Conservation (phyloP, 2,797 vertebrate genomes). For the Columba guinea region DNA sequence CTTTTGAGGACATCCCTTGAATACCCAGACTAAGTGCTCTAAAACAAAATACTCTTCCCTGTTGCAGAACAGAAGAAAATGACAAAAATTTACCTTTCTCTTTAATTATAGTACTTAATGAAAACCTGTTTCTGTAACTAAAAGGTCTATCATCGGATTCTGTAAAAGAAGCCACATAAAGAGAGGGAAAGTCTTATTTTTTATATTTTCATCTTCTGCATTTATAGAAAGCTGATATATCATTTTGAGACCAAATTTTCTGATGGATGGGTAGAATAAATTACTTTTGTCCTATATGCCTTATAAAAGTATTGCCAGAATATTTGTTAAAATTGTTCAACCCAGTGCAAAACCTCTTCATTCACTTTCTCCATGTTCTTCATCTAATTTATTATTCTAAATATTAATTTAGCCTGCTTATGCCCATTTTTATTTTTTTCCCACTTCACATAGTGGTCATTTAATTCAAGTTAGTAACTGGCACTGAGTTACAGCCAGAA, state of each 20-base stretch:
- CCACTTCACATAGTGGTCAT: background rate
- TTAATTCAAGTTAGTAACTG: background rate
- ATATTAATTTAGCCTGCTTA: constrained; percentile 57
- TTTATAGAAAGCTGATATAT: background rate
- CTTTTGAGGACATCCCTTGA: background rate
- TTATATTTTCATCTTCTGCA: background rate
- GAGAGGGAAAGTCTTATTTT: background rate
- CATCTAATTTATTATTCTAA: constrained; percentile 41
- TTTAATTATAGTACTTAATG: background rate
- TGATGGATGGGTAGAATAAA: background rate
- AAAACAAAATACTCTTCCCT: background rate
- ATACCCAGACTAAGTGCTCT: background rate
- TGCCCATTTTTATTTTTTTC: background rate
- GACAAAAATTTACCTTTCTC: background rate
- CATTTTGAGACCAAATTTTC: background rate
- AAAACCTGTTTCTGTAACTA: background rate
- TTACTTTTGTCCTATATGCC: background rate
- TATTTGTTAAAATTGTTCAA: constrained; percentile 1
- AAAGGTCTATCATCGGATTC: background rate
- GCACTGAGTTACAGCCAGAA: background rate
- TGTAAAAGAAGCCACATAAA: background rate
- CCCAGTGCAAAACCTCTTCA: background rate
- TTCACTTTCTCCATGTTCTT: constrained; percentile 52
- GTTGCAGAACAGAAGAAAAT: background rate
- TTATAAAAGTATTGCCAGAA: background rate